phyloP scores from a whole-genome alignment of 2,797 vertebrate genomes.

The Rachycentron canadum region DNA sequence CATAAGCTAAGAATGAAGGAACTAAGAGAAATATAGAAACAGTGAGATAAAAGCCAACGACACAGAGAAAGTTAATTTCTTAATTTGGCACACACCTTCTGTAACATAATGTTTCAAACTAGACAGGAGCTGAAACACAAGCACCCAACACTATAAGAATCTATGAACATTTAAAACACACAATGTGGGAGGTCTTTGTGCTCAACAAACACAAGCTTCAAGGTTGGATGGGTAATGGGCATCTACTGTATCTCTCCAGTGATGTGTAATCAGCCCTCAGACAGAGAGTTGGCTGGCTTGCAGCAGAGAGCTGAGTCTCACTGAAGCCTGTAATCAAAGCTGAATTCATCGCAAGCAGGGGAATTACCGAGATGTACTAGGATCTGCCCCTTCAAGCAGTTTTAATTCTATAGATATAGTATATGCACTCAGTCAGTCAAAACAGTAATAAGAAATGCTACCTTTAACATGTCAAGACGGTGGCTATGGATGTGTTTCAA shows the following conservation, averaged over 20 bases:
- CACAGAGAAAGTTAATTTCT: not conserved
- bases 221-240: slow-evolving; percentile 43
- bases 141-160: slow-evolving; percentile 10
- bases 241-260: slow-evolving; percentile 37
- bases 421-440: not conserved
- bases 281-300: slow-evolving; percentile 25
- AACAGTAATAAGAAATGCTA: slow-evolving; percentile 3
- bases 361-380: slow-evolving; percentile 11
- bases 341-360: slow-evolving; percentile 17
- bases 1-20: slow-evolving; percentile 2
- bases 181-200: slow-evolving; percentile 55
- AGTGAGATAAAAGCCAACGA: slow-evolving; percentile 1
- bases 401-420: slow-evolving; percentile 9
- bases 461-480: slow-evolving; percentile 7
- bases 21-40: not conserved
- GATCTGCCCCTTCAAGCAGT: not conserved
- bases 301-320: slow-evolving; percentile 17
- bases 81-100: slow-evolving; percentile 10
- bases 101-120: slow-evolving; percentile 32
- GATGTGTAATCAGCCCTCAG: slow-evolving; percentile 47
- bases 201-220: slow-evolving; percentile 52
- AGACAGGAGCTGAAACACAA: slow-evolving; percentile 44
- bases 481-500: slow-evolving; percentile 7
- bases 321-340: slow-evolving; percentile 51
- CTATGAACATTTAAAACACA: not conserved